Conservation (phyloP, 2,888 invertebrate species). For the Parochlus steinenii region DNA sequence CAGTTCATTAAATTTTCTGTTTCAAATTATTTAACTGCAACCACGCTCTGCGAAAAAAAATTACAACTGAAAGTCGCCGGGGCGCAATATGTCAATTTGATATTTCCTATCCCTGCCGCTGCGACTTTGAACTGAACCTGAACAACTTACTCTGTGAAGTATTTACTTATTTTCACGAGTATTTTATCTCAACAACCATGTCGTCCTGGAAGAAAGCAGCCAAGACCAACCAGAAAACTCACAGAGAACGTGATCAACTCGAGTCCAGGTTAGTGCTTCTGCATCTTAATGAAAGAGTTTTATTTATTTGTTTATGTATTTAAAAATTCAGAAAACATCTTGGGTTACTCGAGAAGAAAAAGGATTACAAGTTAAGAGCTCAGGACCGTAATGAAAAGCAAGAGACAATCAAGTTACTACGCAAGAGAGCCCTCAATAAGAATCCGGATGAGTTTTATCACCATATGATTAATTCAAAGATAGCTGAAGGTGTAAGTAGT, state of each 20-base stretch:
- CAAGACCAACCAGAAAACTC: conserved; percentile 69
- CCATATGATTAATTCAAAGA: conserved; percentile 85
- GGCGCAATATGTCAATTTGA: no score
- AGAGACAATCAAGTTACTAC: conserved; percentile 60
- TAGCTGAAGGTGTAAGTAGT: conserved; percentile 36
- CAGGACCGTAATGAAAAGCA: conserved; percentile 69
- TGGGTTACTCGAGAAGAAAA: conserved; percentile 75
- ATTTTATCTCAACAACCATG: conserved; percentile 34
- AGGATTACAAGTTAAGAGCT: conserved; percentile 67
- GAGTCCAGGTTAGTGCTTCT: no score
- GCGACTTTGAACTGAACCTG: no score
- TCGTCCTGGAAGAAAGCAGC: conserved; percentile 81
- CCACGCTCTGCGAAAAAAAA: no score
- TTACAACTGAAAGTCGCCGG: no score
- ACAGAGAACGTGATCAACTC: conserved; percentile 73
- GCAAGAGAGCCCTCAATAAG: conserved; percentile 70
- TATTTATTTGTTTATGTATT: no score
- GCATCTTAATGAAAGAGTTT: no score
- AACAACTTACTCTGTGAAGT: no score
- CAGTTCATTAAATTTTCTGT: no score
- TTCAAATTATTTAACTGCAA: no score
- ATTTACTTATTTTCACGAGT: neutral
- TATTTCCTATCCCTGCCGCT: no score
- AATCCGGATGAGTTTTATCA: conserved; percentile 99
- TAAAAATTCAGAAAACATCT: conserved; percentile 58